Evolutionary conservation across 2,888 invertebrate genomes (phyloP).

Genomic region (Antitype chi): DNA sequence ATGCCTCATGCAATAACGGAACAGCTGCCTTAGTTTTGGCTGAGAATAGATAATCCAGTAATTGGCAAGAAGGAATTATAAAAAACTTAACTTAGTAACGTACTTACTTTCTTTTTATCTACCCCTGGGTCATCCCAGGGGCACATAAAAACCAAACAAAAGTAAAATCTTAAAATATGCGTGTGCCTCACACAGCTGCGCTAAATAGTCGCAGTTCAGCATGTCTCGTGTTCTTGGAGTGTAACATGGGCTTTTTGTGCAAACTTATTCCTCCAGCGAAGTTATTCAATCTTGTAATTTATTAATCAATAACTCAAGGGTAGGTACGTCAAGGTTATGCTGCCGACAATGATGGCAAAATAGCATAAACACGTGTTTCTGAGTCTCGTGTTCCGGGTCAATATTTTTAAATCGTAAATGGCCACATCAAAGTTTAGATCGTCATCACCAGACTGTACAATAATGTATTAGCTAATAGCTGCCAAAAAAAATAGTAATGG

Average conservation of each 20-base stretch:
- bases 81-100: background rate
- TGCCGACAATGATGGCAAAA: background rate
- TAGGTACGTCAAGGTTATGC: conserved; percentile 9
- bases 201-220: no score
- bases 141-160: no score
- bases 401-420: background rate
- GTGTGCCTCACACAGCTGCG: no score
- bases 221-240: background rate
- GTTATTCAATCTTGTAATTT: conserved; percentile 15
- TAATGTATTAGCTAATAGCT: background rate
- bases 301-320: conserved; percentile 28
- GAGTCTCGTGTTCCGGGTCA: background rate
- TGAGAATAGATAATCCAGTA: background rate
- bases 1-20: background rate
- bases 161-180: no score
- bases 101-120: no score
- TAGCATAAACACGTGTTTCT: background rate
- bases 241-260: background rate
- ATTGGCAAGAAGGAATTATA: background rate
- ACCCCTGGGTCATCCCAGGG: no score
- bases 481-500: background rate
- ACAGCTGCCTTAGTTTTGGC: background rate
- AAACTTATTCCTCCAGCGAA: background rate
- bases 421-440: background rate
- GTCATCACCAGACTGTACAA: background rate